Evolutionary conservation across 2,888 invertebrate species (phyloP).

Genomic region (Nesidiocoris tenuis): DNA sequence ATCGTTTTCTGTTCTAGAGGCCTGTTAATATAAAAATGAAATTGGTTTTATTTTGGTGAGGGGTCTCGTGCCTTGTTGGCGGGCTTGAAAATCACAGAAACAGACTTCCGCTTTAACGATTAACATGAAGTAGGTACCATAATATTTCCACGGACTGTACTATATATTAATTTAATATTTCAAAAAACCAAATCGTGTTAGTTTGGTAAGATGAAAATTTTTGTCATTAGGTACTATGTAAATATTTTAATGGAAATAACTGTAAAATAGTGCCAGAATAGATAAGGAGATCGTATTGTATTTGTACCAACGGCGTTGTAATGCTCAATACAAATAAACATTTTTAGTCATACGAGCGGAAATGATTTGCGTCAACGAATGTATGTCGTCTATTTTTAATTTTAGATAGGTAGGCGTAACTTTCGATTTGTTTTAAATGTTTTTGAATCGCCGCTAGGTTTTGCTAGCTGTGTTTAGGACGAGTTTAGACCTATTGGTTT

Average conservation of each 20-base stretch:
- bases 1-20: too few relatives aligned
- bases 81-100: too few relatives aligned
- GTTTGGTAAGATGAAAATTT: slow-evolving; percentile 9
- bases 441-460: not conserved
- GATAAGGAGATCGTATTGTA: slow-evolving; percentile 6
- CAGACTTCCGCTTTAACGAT: slow-evolving; percentile 13
- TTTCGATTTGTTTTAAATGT: not conserved
- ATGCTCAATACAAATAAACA: slow-evolving; percentile 27
- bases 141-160: slow-evolving; percentile 28
- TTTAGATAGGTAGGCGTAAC: too few relatives aligned
- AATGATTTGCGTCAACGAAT: not conserved
- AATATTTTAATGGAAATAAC: slow-evolving; percentile 10
- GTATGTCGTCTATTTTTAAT: not conserved
- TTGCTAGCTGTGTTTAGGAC: not conserved
- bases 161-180: slow-evolving; percentile 12
- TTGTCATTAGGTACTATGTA: slow-evolving; percentile 10
- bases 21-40: too few relatives aligned
- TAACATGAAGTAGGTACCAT: slow-evolving; percentile 4
- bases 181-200: slow-evolving; percentile 21
- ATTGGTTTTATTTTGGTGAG: not conserved
- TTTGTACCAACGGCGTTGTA: slow-evolving; percentile 12
- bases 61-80: not conserved
- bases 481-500: not conserved
- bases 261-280: slow-evolving; percentile 35
- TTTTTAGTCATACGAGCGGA: slow-evolving; percentile 32